Base-by-base conservation (phyloP, 1,140 invertebrate genomes). In the Cotesia vestalis region DNA sequence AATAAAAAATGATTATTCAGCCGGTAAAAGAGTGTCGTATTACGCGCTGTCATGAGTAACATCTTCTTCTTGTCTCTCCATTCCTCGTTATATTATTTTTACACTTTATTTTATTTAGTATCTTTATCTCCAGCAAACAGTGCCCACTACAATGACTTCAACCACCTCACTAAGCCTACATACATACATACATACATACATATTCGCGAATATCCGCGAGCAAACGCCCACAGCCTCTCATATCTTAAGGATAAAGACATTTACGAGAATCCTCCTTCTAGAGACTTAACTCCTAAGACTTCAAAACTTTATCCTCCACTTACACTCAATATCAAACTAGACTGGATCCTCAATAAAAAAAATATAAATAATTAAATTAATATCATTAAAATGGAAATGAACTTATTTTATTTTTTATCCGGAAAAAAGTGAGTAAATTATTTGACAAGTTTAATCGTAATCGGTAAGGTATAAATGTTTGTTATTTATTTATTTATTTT, bases 211-310 rank as follows among this genome's bases (percentile, higher is more conserved):
- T 71, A 78, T 17, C 17, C 17, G 17, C 8, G 14, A 17, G 57
- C 20, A 20, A 55, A 80, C 80, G 78, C 81, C 79, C 81, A 81
- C 79, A 78, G 76, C 78, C 76, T 80, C 82, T 84, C 83, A 84
- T 85, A 85, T 84, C 83, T 85, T 84, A 84, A 78, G 79, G 78
- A 85, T 85, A 82, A 84, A 86, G 84, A 86, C 83, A 79, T 86
- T 86, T 84, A 86, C 81, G 83, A 85, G 80, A 79, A 85, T 81
- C 83, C 80, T 81, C 77, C 78, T 79, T 71, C 81, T 52, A 27
- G 27, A 27, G 55, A 53, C 51, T 17, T 17, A 51, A 66, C 62
- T 53, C 27, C 55, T 55, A 67, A 63, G 69, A 68, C 69, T 55
- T 38, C 60, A 57, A 60, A 60, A 59, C 36, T 59, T 57, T 36